A percentile compares a stretch with the other conserved stretches of the same genome.
phyloP scores from a whole-genome alignment of 2,888 invertebrate genomes.

The Prosopocoilus inquinatus region DNA sequence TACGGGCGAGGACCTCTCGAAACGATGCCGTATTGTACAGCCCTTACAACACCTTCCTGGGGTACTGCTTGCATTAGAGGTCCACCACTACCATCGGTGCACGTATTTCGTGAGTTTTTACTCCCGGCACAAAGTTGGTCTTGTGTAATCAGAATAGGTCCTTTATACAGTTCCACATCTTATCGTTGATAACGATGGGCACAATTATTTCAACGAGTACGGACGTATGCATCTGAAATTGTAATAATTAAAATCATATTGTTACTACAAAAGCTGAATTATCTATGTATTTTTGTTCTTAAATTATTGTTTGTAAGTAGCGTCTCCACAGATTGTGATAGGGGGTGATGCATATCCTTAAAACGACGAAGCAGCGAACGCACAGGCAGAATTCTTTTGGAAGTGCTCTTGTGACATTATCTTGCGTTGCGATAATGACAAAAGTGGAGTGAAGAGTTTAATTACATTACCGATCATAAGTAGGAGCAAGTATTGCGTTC shows the following conservation, averaged over 20 bases:
- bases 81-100: slow-evolving; percentile 55
- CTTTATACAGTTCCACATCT: background rate
- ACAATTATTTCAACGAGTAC: slow-evolving; percentile 6
- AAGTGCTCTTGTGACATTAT: too few relatives aligned
- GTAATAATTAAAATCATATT: background rate
- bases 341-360: too few relatives aligned
- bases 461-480: too few relatives aligned
- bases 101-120: slow-evolving; percentile 62
- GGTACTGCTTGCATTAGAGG: slow-evolving; percentile 63
- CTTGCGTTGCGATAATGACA: too few relatives aligned
- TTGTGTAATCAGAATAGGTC: background rate
- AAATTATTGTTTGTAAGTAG: too few relatives aligned
- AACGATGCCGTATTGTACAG: slow-evolving; percentile 50
- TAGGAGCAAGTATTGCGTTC: too few relatives aligned
- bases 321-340: too few relatives aligned
- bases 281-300: too few relatives aligned
- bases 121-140: slow-evolving; percentile 71
- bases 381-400: too few relatives aligned
- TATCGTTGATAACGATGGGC: background rate
- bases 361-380: too few relatives aligned
- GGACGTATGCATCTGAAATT: slow-evolving; percentile 2
- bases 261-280: too few relatives aligned
- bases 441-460: too few relatives aligned
- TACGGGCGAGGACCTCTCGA: slow-evolving; percentile 53
- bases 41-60: background rate